Base-by-base conservation (phyloP, 2,888 invertebrate genomes). In the Ditula angustiorana region DNA sequence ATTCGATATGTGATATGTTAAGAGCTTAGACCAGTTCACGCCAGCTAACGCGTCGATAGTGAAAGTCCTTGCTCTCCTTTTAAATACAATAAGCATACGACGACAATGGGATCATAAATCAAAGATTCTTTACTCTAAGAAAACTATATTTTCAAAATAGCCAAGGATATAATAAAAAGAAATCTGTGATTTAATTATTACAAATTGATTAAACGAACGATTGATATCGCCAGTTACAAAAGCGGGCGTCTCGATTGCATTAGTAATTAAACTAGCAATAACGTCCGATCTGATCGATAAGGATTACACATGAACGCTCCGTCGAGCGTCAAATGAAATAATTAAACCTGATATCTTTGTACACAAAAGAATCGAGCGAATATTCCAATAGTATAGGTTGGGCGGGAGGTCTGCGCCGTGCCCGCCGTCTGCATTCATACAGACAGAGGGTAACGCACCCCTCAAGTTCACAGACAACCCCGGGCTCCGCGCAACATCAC, bases 401-500 rank as follows among this genome's bases (percentile, higher is more conserved):
- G 58, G 63, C 46, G 58, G 58, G 52, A 55, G 57, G 52, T 58
- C 50, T 64, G 44, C 52, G 66, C 53, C 47, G 67, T 60, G 57
- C 59, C 57, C 61, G 57, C 59, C 57, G 67, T 59, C 65, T 69
- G 61, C 62, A 65, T 67, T 68, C 64, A 70, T 13, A 50, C 60
- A 69, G 56, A 62, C 70, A 72, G 83, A 86, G 92, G 92, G 90
- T 92, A 89, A 85, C 85, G 87, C 90, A 89, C 91, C 92, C 92
- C 83, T 87, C 90, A 88, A 90, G 88, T 87, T 89, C 87, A 88
- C 83, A 87, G 85, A 78, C 61, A 64, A 37, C 44, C 58, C 41
- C 33, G 61, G 35, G 53, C n/a, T 35, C 19, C 28, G 50, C 35
- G 35, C 50, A 50, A 50, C 30, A 21, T 16, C 19, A 26, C 49